Percentiles rank a stretch among this genome's conserved stretches.
These are phyloP conservation scores for Zootoca vivipara DNA, from an alignment of 2,113 vertebrate genomes.

Conservation along the genomic window DNA sequence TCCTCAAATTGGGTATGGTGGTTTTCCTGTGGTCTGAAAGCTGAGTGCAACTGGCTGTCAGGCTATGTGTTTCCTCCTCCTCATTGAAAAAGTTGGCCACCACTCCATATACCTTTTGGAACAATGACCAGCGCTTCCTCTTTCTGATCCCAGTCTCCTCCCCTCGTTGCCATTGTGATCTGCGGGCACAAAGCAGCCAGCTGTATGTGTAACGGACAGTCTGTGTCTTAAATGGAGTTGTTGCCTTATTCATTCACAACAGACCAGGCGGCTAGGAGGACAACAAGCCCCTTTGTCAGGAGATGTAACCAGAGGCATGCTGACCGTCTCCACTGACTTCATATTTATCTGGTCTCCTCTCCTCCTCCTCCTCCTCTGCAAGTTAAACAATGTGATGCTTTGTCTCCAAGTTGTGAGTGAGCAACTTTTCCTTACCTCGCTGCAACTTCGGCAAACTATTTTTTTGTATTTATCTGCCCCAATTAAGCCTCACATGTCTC, in stretches of 20 bases:
- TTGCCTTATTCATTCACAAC: conserved; percentile 34
- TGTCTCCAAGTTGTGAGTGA: conserved; percentile 46
- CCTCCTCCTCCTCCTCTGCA: conserved; percentile 50
- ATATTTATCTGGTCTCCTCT: conserved; percentile 65
- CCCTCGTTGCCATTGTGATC: background rate
- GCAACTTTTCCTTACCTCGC: conserved; percentile 41
- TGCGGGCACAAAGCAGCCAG: conserved; percentile 14
- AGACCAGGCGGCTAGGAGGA: conserved; percentile 38
- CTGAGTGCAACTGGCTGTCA: no score
- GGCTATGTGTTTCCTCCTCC: no score
- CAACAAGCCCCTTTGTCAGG: conserved; percentile 17
- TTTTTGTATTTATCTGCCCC: background rate
- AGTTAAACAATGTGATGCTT: conserved; percentile 36
- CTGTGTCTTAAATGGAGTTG: conserved; percentile 22
- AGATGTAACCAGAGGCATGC: conserved; percentile 50
- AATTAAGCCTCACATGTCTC: background rate
- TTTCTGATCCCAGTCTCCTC: background rate
- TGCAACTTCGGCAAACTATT: conserved; percentile 16
- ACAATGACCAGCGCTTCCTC: background rate
- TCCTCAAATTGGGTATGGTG: no score
- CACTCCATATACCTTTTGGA: background rate
- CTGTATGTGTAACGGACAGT: conserved; percentile 9
- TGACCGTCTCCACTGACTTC: conserved; percentile 65
- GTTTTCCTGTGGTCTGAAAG: no score
- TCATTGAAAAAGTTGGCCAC: no score